phyloP scores from a whole-genome alignment of 2,113 vertebrate genomes.

The Tamias sibiricus region DNA sequence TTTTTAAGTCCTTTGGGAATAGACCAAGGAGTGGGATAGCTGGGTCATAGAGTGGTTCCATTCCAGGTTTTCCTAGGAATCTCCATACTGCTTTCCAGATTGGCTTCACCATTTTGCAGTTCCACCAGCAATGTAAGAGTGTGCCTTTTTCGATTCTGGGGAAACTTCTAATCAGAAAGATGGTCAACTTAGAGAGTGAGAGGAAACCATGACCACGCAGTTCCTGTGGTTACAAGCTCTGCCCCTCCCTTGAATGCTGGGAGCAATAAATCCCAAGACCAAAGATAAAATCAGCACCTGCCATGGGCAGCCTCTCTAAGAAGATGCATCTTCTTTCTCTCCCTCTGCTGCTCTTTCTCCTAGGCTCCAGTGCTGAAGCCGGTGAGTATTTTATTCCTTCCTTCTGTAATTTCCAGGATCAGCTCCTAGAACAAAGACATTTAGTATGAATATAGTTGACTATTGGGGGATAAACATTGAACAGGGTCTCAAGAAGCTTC shows the following conservation, averaged over 20 bases:
- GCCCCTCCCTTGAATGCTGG: background rate
- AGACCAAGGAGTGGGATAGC: too few species aligned
- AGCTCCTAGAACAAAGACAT: background rate
- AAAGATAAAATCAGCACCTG: background rate
- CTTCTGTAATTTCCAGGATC: background rate
- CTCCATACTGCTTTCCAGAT: too few species aligned
- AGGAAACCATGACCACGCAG: background rate
- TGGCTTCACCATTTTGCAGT: too few species aligned
- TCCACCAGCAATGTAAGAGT: too few species aligned
- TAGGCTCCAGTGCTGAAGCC: background rate
- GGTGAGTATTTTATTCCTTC: slow-evolving; percentile 46
- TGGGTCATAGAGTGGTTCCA: too few species aligned
- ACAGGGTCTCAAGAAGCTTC: background rate
- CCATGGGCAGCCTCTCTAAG: background rate
- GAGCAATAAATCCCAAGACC: slow-evolving; percentile 47
- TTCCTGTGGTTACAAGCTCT: slow-evolving; percentile 49
- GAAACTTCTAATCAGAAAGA: background rate
- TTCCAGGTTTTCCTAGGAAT: too few species aligned
- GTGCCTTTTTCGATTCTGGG: too few species aligned
- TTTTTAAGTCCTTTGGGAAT: too few species aligned
- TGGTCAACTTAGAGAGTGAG: background rate
- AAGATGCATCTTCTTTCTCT: slow-evolving; percentile 48
- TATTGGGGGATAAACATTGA: background rate
- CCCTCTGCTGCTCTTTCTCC: slow-evolving; percentile 4
- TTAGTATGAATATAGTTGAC: background rate